Percentiles rank a stretch among this genome's conserved stretches.
These are phyloP conservation scores for Lottia gigantea DNA, from an alignment of 2,888 invertebrate genomes.

Conservation along the genomic window DNA sequence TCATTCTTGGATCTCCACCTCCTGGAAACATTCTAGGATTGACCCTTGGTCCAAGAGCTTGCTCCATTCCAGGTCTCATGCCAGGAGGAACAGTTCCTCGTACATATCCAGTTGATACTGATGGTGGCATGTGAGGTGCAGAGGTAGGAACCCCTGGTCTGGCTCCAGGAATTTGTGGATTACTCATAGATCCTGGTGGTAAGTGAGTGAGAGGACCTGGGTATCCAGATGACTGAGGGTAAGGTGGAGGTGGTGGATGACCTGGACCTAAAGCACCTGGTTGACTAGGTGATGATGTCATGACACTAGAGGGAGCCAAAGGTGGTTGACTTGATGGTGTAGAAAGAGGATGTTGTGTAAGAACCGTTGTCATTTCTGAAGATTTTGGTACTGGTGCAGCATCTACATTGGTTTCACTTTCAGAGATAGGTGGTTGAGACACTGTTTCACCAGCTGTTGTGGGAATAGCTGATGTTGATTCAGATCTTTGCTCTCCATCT, in stretches of 20 bases:
- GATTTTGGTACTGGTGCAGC: constrained; percentile 32
- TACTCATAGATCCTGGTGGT: constrained; percentile 19
- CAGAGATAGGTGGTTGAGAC: not conserved
- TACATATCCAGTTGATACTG: not conserved
- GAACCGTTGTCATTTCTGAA: constrained; percentile 25
- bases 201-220: constrained; percentile 12
- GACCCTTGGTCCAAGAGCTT: not conserved
- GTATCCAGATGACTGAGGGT: constrained; percentile 19
- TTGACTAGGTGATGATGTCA: constrained; percentile 15
- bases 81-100: too few relatives aligned
- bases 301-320: constrained; percentile 11
- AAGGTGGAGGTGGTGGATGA: constrained; percentile 17
- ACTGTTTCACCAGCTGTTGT: not conserved
- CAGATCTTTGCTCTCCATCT: not conserved
- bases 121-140: not conserved
- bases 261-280: not conserved
- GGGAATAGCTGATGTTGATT: constrained; percentile 1
- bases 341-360: constrained; percentile 19
- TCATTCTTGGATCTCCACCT: not conserved
- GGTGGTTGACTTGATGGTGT: constrained; percentile 31
- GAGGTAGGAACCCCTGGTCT: not conserved
- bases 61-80: not conserved
- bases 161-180: not conserved
- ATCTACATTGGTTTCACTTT: constrained; percentile 17
- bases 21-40: not conserved